Base-by-base conservation (phyloP, 1,140 invertebrate genomes). In the Probaryconus sp. region DNA sequence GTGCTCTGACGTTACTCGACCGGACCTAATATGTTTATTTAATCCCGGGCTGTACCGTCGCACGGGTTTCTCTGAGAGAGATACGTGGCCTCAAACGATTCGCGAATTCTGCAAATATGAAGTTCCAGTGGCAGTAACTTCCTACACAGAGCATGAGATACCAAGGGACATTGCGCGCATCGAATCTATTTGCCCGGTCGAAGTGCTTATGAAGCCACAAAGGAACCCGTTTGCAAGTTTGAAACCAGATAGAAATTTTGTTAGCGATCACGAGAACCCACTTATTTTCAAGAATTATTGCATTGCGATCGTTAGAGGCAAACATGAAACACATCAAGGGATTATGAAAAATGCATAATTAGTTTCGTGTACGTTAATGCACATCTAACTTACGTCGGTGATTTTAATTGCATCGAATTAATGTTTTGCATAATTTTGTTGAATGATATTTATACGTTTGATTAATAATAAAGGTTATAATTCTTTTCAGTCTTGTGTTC, bases 251-350 rank as follows among this genome's bases (percentile, higher is more conserved):
- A 89, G 92, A 24, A 94, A 93, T 80, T 93, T 94, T 69, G 90
- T 94, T 9, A 92, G 91, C 7, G 93, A 94, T 67, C 89, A 94
- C 38, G 88, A 90, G 14, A 89, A 87, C 10, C 92, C 92, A 0
- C 83, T 94, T 11, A 90, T 93, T 61, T 94, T 92, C 74, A 94
- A 93, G 76, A 94, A 94, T 85, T 90, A 91, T 84, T 92, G 89
- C 81, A 85, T 90, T 1, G 7, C 72, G 1, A 63, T 83, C 4
- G 60, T 83, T 0, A 71, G 30, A 48, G 79, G 76, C 1, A 70
- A n/a, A n/a, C n/a, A n/a, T n/a, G n/a, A n/a, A n/a, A n/a, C n/a
- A n/a, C n/a, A n/a, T n/a, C n/a, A n/a, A n/a, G n/a, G n/a, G n/a
- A n/a, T n/a, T n/a, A n/a, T n/a, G n/a, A n/a, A n/a, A n/a, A n/a